Percentiles rank a stretch among this genome's conserved stretches.
These are phyloP conservation scores for Molorchus minor DNA, from an alignment of 2,888 invertebrate species.

Conservation along the genomic window DNA sequence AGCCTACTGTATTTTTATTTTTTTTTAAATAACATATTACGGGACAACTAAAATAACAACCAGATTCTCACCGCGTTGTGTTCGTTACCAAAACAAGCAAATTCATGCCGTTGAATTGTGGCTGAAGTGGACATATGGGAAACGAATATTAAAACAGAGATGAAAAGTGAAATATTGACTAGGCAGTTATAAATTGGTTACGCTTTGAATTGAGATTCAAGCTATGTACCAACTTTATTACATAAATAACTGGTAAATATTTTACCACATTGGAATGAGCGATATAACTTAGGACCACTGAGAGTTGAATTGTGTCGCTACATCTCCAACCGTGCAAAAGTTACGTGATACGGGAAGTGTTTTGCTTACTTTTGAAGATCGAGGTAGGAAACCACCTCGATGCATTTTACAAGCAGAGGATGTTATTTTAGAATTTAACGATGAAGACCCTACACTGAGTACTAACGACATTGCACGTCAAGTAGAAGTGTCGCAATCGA, in stretches of 20 bases:
- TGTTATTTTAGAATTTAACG: background rate
- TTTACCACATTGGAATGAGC: too few relatives aligned
- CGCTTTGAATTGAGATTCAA: too few relatives aligned
- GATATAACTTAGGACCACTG: too few relatives aligned
- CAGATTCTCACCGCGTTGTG: constrained; percentile 17
- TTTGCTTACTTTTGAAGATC: background rate
- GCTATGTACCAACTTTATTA: too few relatives aligned
- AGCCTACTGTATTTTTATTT: constrained; percentile 38
- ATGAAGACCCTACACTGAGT: background rate
- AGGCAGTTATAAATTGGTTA: constrained; percentile 31
- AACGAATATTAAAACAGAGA: constrained; percentile 17
- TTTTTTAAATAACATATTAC: constrained; percentile 34
- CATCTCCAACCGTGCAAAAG: background rate
- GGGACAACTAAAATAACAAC: constrained; percentile 24
- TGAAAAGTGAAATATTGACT: constrained; percentile 25
- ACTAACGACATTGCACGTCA: background rate
- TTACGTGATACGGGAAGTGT: too few relatives aligned
- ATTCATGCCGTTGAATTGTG: constrained; percentile 4
- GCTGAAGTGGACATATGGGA: constrained; percentile 6
- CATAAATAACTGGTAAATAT: too few relatives aligned
- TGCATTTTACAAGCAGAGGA: background rate
- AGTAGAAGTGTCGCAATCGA: background rate
- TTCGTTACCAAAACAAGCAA: constrained; percentile 16
- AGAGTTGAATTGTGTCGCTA: too few relatives aligned
- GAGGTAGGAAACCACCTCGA: background rate